Evolutionary conservation across 2,888 invertebrate genomes (phyloP), one percentile per base, ranked within the genome.

Genomic region (Pediacus dermestoides): DNA sequence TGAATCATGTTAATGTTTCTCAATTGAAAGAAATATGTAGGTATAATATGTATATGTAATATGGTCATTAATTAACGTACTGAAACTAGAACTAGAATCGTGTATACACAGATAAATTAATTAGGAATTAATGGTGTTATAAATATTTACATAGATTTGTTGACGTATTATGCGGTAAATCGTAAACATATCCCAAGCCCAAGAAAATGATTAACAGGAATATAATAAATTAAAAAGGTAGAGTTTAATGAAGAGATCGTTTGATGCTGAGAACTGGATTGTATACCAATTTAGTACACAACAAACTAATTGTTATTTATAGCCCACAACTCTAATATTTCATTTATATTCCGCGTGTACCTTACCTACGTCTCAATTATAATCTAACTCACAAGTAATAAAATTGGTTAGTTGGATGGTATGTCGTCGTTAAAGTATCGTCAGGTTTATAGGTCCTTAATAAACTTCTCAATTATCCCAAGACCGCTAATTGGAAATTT

Each of bases 241-340:
- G n/a, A 46, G 53, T 58, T 59, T 61, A 62, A 62, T 62, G 60
- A 60, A 62, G 62, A 62, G 54, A 60, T 61, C 57, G 48, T 42
- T 46, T 44, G 53, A 44, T 40, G 52, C 54, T 45, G 54, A 54
- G 57, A 61, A 60, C 58, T 57, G 55, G 60, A 59, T 56, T 53
- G 56, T 58, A 57, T 55, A 57, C 58, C 60, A 60, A 62, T 62
- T 63, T 62, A 59, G 51, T 56, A 52, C 53, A 53, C 47, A 52
- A 58, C 53, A 50, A 60, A 56, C 61, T 63, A 64, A 64, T 64
- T 64, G 63, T 64, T 63, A 64, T 64, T 64, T 64, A 64, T 58
- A 60, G 46, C 37, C 49, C 34, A 45, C 48, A 46, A 47, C 51
- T 48, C 50, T 60, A 63, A 63, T 63, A 63, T 55, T 61, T 63